Conservation (phyloP, 2,113 vertebrate species). For the Silurus meridionalis region DNA sequence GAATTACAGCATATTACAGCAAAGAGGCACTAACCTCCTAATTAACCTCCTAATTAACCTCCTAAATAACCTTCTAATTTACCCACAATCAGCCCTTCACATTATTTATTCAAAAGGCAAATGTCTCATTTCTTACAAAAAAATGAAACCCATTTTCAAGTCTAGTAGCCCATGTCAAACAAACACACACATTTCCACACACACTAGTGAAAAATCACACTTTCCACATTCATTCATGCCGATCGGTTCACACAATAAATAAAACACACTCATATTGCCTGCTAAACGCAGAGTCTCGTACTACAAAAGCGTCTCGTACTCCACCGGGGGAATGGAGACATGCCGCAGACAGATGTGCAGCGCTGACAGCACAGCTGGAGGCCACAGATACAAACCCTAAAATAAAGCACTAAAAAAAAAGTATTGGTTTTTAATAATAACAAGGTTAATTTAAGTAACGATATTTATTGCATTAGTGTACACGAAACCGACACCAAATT, state of each 20-base stretch:
- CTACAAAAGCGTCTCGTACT: constrained; percentile 15
- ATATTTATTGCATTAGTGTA: not conserved
- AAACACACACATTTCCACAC: constrained; percentile 1
- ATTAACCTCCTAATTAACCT: constrained; percentile 25
- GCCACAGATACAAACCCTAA: constrained; percentile 13
- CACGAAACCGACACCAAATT: not conserved
- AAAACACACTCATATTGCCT: not conserved
- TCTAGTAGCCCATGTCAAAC: not conserved
- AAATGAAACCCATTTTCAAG: constrained; percentile 24
- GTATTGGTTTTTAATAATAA: not conserved
- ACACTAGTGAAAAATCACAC: not conserved
- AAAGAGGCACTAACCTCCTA: constrained; percentile 27
- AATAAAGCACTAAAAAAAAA: not conserved
- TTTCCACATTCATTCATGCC: not conserved
- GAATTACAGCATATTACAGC: constrained; percentile 33
- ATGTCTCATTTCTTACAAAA: not conserved
- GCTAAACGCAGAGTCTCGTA: not conserved
- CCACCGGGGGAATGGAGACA: constrained; percentile 18
- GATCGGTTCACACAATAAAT: constrained; percentile 21
- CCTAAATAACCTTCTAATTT: constrained; percentile 4
- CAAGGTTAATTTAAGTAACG: not conserved
- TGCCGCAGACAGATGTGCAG: constrained; percentile 11
- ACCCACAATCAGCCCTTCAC: constrained; percentile 25
- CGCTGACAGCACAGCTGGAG: constrained; percentile 39
- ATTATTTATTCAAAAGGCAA: not conserved